Evolutionary conservation across 2,888 invertebrate species (phyloP).

Genomic region (Stramonita haemastoma): DNA sequence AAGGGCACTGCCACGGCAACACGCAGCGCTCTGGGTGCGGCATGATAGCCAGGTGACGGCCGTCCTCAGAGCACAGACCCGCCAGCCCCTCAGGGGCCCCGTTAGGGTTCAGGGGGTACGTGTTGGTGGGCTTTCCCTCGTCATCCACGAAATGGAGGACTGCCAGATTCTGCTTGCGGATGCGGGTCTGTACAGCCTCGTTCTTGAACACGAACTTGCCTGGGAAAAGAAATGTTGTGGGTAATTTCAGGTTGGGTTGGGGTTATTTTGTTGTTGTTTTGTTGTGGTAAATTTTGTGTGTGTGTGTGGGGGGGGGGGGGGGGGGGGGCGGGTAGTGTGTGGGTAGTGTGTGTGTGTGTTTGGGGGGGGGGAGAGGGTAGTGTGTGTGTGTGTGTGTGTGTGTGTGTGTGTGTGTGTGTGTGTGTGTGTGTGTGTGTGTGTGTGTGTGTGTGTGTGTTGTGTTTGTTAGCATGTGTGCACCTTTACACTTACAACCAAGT

Average conservation of each 20-base stretch:
- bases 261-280: too few species aligned
- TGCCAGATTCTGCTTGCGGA: conserved; percentile 82
- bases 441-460: neutral
- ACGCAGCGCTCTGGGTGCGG: conserved; percentile 97
- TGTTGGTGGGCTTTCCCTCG: conserved; percentile 80
- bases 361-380: too few species aligned
- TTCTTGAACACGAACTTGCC: conserved; percentile 79
- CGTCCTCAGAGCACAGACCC: conserved; percentile 91
- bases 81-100: conserved; percentile 86
- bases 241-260: neutral
- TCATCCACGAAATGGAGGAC: conserved; percentile 92
- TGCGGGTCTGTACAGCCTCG: conserved; percentile 66
- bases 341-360: neutral
- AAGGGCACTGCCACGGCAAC: conserved; percentile 90
- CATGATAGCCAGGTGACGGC: conserved; percentile 98
- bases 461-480: too few species aligned
- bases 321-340: too few species aligned
- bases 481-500: too few species aligned
- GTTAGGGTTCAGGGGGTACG: conserved; percentile 93
- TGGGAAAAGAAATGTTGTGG: conserved; percentile 47
- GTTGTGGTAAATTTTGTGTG: too few species aligned
- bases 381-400: neutral
- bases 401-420: neutral
- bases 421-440: neutral
- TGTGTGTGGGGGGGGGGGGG: neutral